Base-by-base conservation (phyloP, 1,140 invertebrate genomes). In the Propsilocerus akamusi region DNA sequence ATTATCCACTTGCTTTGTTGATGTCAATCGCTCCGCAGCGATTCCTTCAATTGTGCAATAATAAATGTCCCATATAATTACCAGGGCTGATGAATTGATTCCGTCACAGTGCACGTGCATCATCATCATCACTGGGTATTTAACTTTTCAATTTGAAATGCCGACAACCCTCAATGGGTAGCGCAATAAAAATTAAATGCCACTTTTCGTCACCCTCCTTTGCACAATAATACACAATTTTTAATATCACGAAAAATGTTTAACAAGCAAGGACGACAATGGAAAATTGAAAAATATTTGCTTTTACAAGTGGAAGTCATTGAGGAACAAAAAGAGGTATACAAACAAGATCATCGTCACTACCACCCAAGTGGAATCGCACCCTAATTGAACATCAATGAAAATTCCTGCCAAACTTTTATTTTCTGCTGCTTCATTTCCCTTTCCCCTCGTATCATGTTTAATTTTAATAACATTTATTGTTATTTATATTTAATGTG, bases 401-500 rank as follows among this genome's bases (percentile, higher is more conserved):
- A n/a, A n/a, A n/a, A n/a, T n/a, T n/a, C n/a, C n/a, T n/a, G n/a
- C n/a, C n/a, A n/a, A n/a, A n/a, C n/a, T n/a, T n/a, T n/a, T 41
- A 41, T 41, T 41, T 8, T 20, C 34, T 20, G 17, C 22, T 41
- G 5, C 14, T 37, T 17, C 20, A 5, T n/a, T 20, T 17, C 34
- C 34, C 34, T 20, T 20, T 7, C n/a, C 22, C n/a, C 3, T 37
- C 14, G 14, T 37, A 17, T 41, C n/a, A n/a, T 41, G 34, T 20
- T 17, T 41, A 20, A 41, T 41, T 41, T n/a, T 41, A 41, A 41
- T 41, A 41, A 41, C 34, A 41, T 41, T 41, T 41, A 41, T 41
- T 41, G 34, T 41, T 41, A 41, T 41, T 41, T 20, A 20, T 7
- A 20, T 41, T 41, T 41, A 41, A 41, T 41, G 34, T 41, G 34